These are phyloP conservation scores for Anarsia innoxiella DNA, from an alignment of 2,888 invertebrate genomes.

Conservation along the genomic window DNA sequence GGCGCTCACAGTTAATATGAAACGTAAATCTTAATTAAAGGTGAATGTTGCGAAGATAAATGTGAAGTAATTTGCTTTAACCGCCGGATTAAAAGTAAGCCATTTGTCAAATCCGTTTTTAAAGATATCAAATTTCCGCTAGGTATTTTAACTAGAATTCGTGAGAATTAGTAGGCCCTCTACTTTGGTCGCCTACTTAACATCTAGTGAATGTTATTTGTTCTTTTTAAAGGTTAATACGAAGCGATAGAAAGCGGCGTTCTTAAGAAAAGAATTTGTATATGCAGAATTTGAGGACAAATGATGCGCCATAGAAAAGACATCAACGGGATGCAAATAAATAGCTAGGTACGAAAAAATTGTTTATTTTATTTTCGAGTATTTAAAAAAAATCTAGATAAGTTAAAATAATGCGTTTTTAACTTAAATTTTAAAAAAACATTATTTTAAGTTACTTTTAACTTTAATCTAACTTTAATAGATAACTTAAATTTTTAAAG, in stretches of 20 bases:
- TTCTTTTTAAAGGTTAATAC: background rate
- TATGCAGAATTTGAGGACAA: no score
- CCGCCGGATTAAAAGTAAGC: background rate
- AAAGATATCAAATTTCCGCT: background rate
- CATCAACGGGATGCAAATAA: no score
- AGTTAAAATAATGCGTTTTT: no score
- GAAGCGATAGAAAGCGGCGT: background rate
- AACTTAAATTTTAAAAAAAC: no score
- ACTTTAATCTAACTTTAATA: no score
- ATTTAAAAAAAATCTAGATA: no score
- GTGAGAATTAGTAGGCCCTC: background rate
- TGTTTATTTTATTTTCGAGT: no score
- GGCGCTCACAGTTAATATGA: slow-evolving; percentile 14
- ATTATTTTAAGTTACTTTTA: no score
- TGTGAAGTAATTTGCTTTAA: background rate
- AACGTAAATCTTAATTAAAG: slow-evolving; percentile 16
- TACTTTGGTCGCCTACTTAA: background rate
- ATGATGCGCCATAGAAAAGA: no score
- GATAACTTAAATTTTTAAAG: no score
- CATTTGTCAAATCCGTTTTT: background rate
- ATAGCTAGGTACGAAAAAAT: no score
- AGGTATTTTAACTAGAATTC: background rate
- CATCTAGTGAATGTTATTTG: background rate
- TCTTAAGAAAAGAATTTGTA: background rate
- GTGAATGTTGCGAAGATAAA: slow-evolving; percentile 5